These are phyloP conservation scores for Drosophila merina DNA, from an alignment of 2,888 invertebrate genomes.

Conservation along the genomic window DNA sequence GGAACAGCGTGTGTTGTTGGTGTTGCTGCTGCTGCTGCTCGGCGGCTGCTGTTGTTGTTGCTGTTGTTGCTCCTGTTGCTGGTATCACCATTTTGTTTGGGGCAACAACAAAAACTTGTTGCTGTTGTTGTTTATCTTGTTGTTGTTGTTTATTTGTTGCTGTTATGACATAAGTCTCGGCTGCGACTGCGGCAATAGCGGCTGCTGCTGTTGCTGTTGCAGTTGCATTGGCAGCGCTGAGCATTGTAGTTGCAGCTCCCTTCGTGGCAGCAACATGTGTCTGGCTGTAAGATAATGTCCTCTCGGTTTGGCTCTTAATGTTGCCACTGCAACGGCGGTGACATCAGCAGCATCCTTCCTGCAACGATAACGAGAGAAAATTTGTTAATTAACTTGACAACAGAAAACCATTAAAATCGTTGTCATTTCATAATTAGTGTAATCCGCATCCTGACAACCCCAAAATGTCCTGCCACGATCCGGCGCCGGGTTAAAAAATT, in stretches of 20 bases:
- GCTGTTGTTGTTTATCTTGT: slow-evolving; percentile 46
- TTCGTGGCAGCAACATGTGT: slow-evolving; percentile 73
- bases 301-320: slow-evolving; percentile 20
- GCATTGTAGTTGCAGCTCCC: slow-evolving; percentile 63
- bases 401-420: slow-evolving; percentile 60
- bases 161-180: slow-evolving; percentile 76
- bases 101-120: slow-evolving; percentile 73
- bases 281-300: slow-evolving; percentile 41
- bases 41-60: slow-evolving; percentile 74
- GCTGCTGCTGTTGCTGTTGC: slow-evolving; percentile 55
- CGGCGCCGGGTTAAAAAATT: slow-evolving; percentile 63
- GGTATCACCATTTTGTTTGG: slow-evolving; percentile 81
- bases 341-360: slow-evolving; percentile 57
- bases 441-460: slow-evolving; percentile 67
- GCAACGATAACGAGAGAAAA: slow-evolving; percentile 39
- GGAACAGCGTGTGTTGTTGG: slow-evolving; percentile 88
- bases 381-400: slow-evolving; percentile 62
- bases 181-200: slow-evolving; percentile 54
- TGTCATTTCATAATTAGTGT: slow-evolving; percentile 73
- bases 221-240: slow-evolving; percentile 72
- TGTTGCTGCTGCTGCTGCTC: slow-evolving; percentile 71
- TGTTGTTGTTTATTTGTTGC: slow-evolving; percentile 51
- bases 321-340: slow-evolving; percentile 47
- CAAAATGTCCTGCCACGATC: slow-evolving; percentile 54
- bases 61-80: slow-evolving; percentile 66